These are phyloP conservation scores for Furnarius figulus DNA, from an alignment of 2,113 vertebrate species.

Conservation along the genomic window DNA sequence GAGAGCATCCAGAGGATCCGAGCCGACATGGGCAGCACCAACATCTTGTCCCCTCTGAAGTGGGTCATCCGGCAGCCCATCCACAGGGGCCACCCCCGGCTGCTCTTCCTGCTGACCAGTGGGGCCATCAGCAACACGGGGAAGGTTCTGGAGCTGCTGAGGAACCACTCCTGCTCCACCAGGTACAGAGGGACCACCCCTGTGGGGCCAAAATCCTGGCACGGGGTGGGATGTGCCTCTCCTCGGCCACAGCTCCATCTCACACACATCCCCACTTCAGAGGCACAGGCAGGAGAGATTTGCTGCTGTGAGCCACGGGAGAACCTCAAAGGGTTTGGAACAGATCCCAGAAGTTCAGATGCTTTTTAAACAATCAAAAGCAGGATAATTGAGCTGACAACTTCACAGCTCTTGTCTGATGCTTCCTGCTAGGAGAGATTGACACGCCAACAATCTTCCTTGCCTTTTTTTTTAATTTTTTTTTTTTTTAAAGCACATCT, in stretches of 20 bases:
- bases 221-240: not conserved
- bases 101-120: constrained; percentile 87
- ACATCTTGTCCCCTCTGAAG: constrained; percentile 85
- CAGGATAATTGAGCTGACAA: constrained; percentile 59
- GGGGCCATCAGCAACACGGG: constrained; percentile 84
- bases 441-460: constrained; percentile 32
- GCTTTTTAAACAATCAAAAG: constrained; percentile 62
- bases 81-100: constrained; percentile 84
- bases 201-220: not conserved
- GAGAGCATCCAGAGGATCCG: constrained; percentile 81
- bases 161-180: constrained; percentile 83
- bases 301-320: not conserved
- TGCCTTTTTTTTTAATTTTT: not conserved
- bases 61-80: constrained; percentile 88
- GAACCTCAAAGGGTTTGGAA: constrained; percentile 57
- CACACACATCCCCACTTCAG: not conserved
- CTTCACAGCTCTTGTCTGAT: constrained; percentile 53
- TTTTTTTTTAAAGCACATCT: constrained; percentile 47
- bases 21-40: constrained; percentile 90
- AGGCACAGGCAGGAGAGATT: not conserved
- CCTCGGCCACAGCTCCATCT: not conserved
- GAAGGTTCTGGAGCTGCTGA: constrained; percentile 87
- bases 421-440: constrained; percentile 60
- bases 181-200: constrained; percentile 68
- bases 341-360: constrained; percentile 51